Base-by-base conservation (phyloP, 2,797 vertebrate species). In the Uromys caudimaculatus region DNA sequence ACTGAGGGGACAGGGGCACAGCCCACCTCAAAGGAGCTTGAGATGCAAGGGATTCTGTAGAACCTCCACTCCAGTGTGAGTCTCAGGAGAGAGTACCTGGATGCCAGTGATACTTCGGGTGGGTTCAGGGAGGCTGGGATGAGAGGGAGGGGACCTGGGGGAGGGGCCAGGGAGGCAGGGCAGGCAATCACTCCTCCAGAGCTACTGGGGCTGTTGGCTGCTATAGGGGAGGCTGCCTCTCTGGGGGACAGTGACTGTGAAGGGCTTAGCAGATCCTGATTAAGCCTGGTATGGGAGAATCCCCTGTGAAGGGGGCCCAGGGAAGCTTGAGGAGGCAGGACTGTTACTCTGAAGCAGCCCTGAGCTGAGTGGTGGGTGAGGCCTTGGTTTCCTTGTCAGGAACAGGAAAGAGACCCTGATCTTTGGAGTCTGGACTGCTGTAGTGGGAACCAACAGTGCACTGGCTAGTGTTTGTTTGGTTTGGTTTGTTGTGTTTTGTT, bases 231-330 rank as follows among this genome's bases (percentile, higher is more conserved):
- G 9, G 64, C 44, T 88, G 58, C 0, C 0, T 16, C 64, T 35
- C 3, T 0, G n/a, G 0, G 38, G 29, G 41, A 12, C 3, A 14
- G 64, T 21, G 84, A 64, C n/a, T 35, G 76, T 47, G 19, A 52
- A 47, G 29, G 12, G 21, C 62, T 69, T 69, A 67, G 44, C 6
- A 52, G 32, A 50, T 60, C 50, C 86, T 79, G 82, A 94, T 83
- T 94, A 83, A 67, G 93, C n/a, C 21, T 47, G 12, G 67, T 71
- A 81, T 0, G 2, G 87, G 95, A 83, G 76, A 88, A 84, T 29
- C 73, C 52, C 52, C 89, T 0, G 0, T n/a, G 52, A 81, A 69
- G 1, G 3, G 32, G 52, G 64, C 1, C 0, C 29, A 14, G 3
- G 73, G 62, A 24, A 6, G 69, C n/a, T n/a, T 0, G 0, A 0